phyloP scores from a whole-genome alignment of 2,888 invertebrate species.

The Calameuta idolon region DNA sequence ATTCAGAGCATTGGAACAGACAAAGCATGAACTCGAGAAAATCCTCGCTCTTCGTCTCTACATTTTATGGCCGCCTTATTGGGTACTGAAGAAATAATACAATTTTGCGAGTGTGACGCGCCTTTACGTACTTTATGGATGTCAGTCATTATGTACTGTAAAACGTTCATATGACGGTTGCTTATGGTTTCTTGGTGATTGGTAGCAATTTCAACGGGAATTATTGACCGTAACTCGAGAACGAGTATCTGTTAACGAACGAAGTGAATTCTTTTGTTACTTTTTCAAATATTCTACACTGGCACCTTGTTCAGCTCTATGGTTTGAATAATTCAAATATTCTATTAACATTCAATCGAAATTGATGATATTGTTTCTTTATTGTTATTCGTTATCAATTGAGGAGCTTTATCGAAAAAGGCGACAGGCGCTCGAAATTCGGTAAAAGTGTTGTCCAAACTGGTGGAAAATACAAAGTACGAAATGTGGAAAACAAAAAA shows the following conservation, averaged over 20 bases:
- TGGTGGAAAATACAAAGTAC: too few relatives aligned
- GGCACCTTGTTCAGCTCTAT: not conserved
- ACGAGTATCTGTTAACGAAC: not conserved
- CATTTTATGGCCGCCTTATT: not conserved
- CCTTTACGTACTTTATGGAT: not conserved
- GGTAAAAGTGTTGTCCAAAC: too few relatives aligned
- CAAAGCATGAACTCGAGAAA: not conserved
- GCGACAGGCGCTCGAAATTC: too few relatives aligned
- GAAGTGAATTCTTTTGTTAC: not conserved
- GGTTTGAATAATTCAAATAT: not conserved
- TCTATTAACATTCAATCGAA: not conserved
- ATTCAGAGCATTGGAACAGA: not conserved
- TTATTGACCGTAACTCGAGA: not conserved
- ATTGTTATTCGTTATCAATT: not conserved
- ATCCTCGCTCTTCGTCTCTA: not conserved
- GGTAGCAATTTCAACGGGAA: not conserved
- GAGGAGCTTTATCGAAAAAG: too few relatives aligned
- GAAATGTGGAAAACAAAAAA: too few relatives aligned
- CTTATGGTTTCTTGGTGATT: not conserved
- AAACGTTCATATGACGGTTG: not conserved
- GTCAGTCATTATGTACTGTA: not conserved
- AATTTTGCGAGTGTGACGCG: not conserved
- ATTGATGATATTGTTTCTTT: not conserved
- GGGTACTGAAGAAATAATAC: not conserved
- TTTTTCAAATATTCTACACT: not conserved